These are phyloP conservation scores for Megalops cyprinoides DNA, from an alignment of 2,797 vertebrate genomes.

Conservation along the genomic window DNA sequence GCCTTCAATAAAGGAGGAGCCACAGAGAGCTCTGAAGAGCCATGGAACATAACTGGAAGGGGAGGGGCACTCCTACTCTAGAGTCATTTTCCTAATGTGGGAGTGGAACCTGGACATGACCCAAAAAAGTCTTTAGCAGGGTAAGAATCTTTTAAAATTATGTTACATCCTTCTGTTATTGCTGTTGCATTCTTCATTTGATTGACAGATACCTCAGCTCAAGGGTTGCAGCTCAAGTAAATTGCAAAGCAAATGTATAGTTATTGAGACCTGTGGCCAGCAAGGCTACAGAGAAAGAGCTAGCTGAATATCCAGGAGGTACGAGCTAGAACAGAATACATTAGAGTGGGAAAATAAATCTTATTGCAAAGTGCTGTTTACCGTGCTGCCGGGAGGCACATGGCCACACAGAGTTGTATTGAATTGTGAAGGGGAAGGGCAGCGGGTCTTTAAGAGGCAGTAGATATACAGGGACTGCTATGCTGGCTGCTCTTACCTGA, in stretches of 20 bases:
- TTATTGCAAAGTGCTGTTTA: constrained; percentile 54
- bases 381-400: constrained; percentile 31
- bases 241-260: constrained; percentile 8
- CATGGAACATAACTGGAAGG: neutral
- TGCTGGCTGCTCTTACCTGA: neutral
- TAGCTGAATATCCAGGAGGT: constrained; percentile 60
- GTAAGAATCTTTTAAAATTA: constrained; percentile 64
- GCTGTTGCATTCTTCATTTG: constrained; percentile 61
- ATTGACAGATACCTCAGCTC: constrained; percentile 72
- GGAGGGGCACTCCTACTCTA: constrained; percentile 1
- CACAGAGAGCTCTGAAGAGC: too few relatives aligned
- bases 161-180: constrained; percentile 58
- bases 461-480: neutral
- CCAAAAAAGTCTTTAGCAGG: constrained; percentile 52
- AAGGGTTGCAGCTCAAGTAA: constrained; percentile 35
- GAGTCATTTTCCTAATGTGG: neutral
- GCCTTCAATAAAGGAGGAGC: too few relatives aligned
- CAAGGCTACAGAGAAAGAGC: constrained; percentile 75
- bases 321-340: constrained; percentile 40
- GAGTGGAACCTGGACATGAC: neutral
- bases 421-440: neutral
- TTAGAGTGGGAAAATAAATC: constrained; percentile 64
- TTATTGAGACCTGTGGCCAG: constrained; percentile 62
- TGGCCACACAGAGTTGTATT: neutral
- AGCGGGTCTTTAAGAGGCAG: neutral